Percentiles rank a stretch among this genome's conserved stretches.
phyloP scores from a whole-genome alignment of 1,140 invertebrate genomes.

The Drosophila seguyi region DNA sequence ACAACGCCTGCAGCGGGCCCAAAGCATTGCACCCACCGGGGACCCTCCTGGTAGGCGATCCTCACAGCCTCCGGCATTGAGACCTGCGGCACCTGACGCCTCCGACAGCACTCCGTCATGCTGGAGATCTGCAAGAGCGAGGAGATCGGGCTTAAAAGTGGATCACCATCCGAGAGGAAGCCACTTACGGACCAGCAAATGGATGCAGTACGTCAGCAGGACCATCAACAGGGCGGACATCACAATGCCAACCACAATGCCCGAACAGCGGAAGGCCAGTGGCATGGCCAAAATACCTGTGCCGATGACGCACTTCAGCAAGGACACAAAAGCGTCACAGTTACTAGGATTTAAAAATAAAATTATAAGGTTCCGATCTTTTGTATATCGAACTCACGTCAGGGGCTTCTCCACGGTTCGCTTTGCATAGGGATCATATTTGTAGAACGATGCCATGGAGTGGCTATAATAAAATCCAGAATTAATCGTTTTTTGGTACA shows the following conservation, averaged over 20 bases:
- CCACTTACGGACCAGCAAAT: slow-evolving; percentile 70
- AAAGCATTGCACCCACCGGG: slow-evolving; percentile 47
- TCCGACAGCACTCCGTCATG: slow-evolving; percentile 70
- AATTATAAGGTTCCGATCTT: neutral
- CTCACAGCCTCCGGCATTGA: slow-evolving; percentile 65
- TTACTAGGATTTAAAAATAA: slow-evolving; percentile 28
- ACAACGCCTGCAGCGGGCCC: slow-evolving; percentile 32
- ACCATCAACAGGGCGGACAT: slow-evolving; percentile 60
- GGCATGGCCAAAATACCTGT: slow-evolving; percentile 71
- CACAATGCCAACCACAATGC: slow-evolving; percentile 36
- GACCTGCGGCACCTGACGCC: slow-evolving; percentile 59
- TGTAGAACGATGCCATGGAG: slow-evolving; percentile 54
- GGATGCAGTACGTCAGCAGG: slow-evolving; percentile 69
- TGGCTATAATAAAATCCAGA: slow-evolving; percentile 7
- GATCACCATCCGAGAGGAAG: neutral
- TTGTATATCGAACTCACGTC: slow-evolving; percentile 36
- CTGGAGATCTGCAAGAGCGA: slow-evolving; percentile 44
- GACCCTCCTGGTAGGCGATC: slow-evolving; percentile 63
- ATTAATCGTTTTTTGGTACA: neutral
- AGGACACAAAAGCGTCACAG: slow-evolving; percentile 61
- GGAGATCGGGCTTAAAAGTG: slow-evolving; percentile 2
- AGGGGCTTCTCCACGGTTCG: slow-evolving; percentile 60
- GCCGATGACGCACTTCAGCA: slow-evolving; percentile 67
- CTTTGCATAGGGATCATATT: slow-evolving; percentile 66
- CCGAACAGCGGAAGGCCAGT: slow-evolving; percentile 54